These are phyloP conservation scores for Paramormyrops hopkinsi DNA, from an alignment of 2,797 vertebrate genomes.

Conservation along the genomic window DNA sequence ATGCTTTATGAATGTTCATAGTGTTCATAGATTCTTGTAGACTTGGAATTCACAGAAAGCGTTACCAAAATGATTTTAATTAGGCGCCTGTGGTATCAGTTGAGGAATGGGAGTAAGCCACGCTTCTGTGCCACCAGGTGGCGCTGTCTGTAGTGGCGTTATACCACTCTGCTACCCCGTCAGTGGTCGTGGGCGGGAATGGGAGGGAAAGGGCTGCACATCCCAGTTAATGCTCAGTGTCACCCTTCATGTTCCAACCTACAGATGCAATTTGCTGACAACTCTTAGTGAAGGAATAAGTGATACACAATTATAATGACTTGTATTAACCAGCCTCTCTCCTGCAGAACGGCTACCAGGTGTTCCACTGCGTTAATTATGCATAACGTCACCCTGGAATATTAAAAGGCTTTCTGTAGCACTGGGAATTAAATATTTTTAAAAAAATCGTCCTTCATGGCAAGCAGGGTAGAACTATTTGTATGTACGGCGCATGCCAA, in stretches of 20 bases:
- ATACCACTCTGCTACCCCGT: background rate
- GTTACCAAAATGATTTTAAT: background rate
- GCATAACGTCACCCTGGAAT: constrained; percentile 15
- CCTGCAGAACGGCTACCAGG: constrained; percentile 5
- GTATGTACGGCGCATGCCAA: background rate
- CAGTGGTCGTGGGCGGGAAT: background rate
- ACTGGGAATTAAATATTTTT: background rate
- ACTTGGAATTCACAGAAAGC: background rate
- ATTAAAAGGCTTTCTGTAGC: constrained; percentile 10
- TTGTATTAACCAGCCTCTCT: background rate
- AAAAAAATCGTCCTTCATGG: background rate
- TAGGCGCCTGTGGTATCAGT: background rate
- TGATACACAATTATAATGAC: background rate
- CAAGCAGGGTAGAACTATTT: background rate
- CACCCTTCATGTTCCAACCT: constrained; percentile 10
- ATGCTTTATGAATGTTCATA: background rate
- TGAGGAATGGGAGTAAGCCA: background rate
- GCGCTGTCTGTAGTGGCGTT: background rate
- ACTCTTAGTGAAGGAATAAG: background rate
- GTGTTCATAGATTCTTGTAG: background rate
- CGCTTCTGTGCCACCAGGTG: background rate
- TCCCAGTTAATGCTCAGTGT: background rate
- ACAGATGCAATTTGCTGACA: background rate
- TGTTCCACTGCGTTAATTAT: constrained; percentile 24
- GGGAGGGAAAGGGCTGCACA: no score